These are phyloP conservation scores for Hylaea fasciaria DNA, from an alignment of 2,888 invertebrate genomes.

Conservation along the genomic window DNA sequence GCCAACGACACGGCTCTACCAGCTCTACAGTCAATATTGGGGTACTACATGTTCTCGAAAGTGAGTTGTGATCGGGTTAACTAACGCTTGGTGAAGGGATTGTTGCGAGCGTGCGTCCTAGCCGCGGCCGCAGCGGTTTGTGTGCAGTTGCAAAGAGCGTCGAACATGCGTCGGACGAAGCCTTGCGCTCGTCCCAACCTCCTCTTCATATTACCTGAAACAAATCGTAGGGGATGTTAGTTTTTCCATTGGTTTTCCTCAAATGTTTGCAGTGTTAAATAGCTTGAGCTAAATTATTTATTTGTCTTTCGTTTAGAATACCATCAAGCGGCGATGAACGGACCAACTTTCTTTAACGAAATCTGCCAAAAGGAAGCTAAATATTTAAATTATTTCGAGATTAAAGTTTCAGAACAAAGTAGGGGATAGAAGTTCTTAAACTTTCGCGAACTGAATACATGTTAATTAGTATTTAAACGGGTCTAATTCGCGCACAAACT, in stretches of 20 bases:
- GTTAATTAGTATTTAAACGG: too few relatives aligned
- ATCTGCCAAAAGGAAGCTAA: too few relatives aligned
- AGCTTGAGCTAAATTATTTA: too few relatives aligned
- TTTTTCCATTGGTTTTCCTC: neutral
- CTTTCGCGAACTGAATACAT: too few relatives aligned
- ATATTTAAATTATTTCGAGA: too few relatives aligned
- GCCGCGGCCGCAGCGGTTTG: slow-evolving; percentile 85
- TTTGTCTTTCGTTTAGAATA: too few relatives aligned
- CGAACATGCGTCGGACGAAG: slow-evolving; percentile 86
- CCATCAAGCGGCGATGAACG: too few relatives aligned
- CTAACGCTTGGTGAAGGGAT: slow-evolving; percentile 74
- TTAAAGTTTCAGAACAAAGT: too few relatives aligned
- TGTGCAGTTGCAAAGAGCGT: slow-evolving; percentile 87
- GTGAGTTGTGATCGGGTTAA: slow-evolving; percentile 56
- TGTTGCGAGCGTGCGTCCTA: slow-evolving; percentile 75
- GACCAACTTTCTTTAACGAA: too few relatives aligned
- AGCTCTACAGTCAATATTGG: slow-evolving; percentile 7
- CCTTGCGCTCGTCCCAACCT: slow-evolving; percentile 86
- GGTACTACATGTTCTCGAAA: slow-evolving; percentile 35
- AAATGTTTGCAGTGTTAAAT: too few relatives aligned
- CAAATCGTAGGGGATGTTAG: slow-evolving; percentile 41
- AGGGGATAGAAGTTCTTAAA: too few relatives aligned
- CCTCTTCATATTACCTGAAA: slow-evolving; percentile 84
- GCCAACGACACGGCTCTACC: slow-evolving; percentile 5
- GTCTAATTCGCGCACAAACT: too few relatives aligned